Evolutionary conservation across 2,888 invertebrate species (phyloP), one percentile per base, ranked within the genome.

Genomic region (Rhagonycha lutea): DNA sequence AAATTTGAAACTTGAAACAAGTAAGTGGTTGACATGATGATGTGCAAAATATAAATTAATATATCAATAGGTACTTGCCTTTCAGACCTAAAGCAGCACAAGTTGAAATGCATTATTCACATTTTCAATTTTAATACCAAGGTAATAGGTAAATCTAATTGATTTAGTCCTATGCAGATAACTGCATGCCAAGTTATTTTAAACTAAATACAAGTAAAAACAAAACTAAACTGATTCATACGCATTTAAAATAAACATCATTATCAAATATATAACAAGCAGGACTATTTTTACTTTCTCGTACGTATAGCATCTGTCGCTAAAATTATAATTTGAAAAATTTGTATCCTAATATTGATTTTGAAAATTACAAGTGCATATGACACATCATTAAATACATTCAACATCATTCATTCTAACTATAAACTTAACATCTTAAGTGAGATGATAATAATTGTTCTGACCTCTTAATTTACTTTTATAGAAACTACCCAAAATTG

Each of bases 41-140:
- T n/a, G 12, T 65, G 63, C 24, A 23, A 65, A 65, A 23, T 24
- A 23, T 26, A 24, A 65, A 65, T 65, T 26, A 65, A 65, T n/a
- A 12, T 14, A 65, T 24, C 29, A 69, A 63, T 61, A 68, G 73
- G 75, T 80, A 85, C 84, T 84, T 85, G 84, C 85, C 85, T 80
- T 80, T 82, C 83, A 69, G 83, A 83, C 74, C 80, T 83, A 76
- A 83, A 83, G 78, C 85, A 85, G 74, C 84, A 83, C 63, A 84
- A 70, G 61, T 79, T 80, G 69, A 83, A 67, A 76, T 80, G 65
- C 81, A 83, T 83, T 61, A 29, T 71, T 61, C 47, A 26, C 63
- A 65, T 63, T 24, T 63, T 18, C 47, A 47, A n/a, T 47, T 47
- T 47, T 47, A 47, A 47, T n/a, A 47, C n/a, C 47, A n/a, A 47